These are phyloP conservation scores for Nomada fabriciana DNA, from an alignment of 2,888 invertebrate genomes.

Conservation along the genomic window DNA sequence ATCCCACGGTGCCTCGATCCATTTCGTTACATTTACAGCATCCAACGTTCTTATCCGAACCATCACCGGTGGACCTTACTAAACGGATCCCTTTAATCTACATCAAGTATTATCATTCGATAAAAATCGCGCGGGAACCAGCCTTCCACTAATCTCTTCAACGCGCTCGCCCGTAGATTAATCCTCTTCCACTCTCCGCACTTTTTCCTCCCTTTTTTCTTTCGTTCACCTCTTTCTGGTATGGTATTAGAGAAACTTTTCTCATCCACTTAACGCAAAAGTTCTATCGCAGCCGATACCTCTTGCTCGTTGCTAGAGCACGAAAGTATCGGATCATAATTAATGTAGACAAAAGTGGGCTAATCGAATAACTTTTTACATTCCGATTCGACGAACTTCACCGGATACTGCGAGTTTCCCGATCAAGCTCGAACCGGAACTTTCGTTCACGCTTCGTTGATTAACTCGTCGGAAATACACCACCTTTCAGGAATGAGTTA, in stretches of 20 bases:
- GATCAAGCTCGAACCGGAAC: constrained; percentile 4
- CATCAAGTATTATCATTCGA: constrained; percentile 64
- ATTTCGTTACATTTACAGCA: not conserved
- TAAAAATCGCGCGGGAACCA: constrained; percentile 61
- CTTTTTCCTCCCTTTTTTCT: constrained; percentile 1
- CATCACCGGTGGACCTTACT: constrained; percentile 32
- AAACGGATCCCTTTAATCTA: constrained; percentile 65
- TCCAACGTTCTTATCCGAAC: not conserved
- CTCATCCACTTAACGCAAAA: constrained; percentile 71
- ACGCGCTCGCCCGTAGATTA: constrained; percentile 59
- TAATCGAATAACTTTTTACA: constrained; percentile 60
- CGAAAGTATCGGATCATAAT: constrained; percentile 63
- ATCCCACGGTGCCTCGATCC: not conserved
- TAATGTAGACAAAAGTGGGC: constrained; percentile 53
- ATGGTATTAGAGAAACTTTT: constrained; percentile 70
- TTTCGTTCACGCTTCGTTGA: constrained; percentile 20
- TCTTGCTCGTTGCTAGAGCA: constrained; percentile 54
- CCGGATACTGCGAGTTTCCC: not conserved
- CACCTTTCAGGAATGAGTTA: not conserved
- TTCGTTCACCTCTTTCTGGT: constrained; percentile 38
- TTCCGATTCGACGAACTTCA: constrained; percentile 41
- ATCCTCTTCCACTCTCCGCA: constrained; percentile 32
- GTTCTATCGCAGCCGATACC: constrained; percentile 59
- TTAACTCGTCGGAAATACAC: constrained; percentile 4
- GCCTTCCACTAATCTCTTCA: constrained; percentile 65